A percentile compares a stretch with the other conserved stretches of the same genome.
Conservation (phyloP, 1,140 invertebrate genomes). For the Penaeus indicus region DNA sequence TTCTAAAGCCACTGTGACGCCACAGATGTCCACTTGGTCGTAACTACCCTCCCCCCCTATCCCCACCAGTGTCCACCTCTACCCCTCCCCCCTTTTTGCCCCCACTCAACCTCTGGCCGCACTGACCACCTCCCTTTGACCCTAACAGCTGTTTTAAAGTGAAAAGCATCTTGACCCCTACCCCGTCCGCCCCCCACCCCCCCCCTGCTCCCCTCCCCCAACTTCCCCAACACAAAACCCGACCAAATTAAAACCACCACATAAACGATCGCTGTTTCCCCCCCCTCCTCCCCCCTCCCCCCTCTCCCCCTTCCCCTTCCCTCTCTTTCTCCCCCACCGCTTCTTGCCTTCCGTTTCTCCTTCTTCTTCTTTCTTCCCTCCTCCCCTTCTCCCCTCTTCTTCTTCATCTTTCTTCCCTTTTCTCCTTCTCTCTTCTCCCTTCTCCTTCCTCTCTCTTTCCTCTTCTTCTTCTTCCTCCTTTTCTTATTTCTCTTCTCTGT, state of each 20-base stretch:
- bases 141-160: slow-evolving; percentile 59
- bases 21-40: slow-evolving; percentile 44
- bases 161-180: slow-evolving; percentile 11
- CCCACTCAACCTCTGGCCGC: not conserved
- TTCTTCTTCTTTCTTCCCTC: too few relatives aligned
- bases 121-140: slow-evolving; percentile 21
- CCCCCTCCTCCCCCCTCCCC: not conserved
- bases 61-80: too few relatives aligned
- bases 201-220: not conserved
- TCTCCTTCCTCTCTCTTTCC: not conserved
- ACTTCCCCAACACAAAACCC: too few relatives aligned
- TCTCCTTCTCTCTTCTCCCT: not conserved
- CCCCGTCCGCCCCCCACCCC: slow-evolving; percentile 9
- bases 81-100: not conserved
- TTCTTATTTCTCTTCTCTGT: too few relatives aligned
- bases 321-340: not conserved
- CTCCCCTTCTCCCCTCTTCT: too few relatives aligned
- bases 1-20: too few relatives aligned
- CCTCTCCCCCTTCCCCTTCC: not conserved
- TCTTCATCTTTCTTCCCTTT: not conserved
- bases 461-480: not conserved
- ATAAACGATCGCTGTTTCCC: slow-evolving; percentile 42
- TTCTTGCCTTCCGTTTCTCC: too few relatives aligned
- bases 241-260: slow-evolving; percentile 42
- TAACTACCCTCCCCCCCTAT: not conserved